A percentile compares a stretch with the other conserved stretches of the same genome.
Conservation (phyloP, 1,140 invertebrate genomes). For the Bombus huntii region DNA sequence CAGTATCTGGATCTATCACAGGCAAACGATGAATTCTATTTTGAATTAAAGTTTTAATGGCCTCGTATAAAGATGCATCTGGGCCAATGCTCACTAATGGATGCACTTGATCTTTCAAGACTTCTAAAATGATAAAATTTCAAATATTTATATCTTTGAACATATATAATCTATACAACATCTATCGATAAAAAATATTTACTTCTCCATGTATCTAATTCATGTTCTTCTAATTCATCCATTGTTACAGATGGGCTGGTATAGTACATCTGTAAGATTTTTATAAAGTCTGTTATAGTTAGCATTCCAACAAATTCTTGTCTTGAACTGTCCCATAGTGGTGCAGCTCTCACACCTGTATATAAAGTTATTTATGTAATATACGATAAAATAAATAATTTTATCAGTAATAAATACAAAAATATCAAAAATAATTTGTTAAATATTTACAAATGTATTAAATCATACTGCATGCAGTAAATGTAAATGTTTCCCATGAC, state of each 20-base stretch:
- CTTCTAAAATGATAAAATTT: conserved; percentile 83
- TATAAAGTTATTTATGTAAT: conserved; percentile 33
- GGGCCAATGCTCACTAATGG: conserved; percentile 94
- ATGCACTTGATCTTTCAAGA: conserved; percentile 91
- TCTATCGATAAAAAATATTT: conserved; percentile 71
- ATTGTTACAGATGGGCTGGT: conserved; percentile 95
- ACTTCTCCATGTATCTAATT: conserved; percentile 97
- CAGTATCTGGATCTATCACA: conserved; percentile 96
- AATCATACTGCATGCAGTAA: too few relatives aligned
- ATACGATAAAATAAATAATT: not conserved
- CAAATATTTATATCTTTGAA: conserved; percentile 46
- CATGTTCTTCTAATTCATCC: conserved; percentile 98
- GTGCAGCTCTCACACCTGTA: conserved; percentile 96
- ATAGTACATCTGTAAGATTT: conserved; percentile 99
- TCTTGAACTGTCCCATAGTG: conserved; percentile 96
- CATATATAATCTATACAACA: not conserved
- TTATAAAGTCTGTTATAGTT: conserved; percentile 99
- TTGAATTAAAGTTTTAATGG: conserved; percentile 94
- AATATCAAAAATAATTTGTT: too few relatives aligned
- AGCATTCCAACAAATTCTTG: conserved; percentile 98
- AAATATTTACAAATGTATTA: too few relatives aligned
- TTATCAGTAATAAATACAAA: too few relatives aligned
- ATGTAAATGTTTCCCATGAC: not conserved
- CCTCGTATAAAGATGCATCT: conserved; percentile 95
- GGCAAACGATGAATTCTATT: conserved; percentile 98